phyloP scores from a whole-genome alignment of 2,797 vertebrate species.

The Falco concolor region DNA sequence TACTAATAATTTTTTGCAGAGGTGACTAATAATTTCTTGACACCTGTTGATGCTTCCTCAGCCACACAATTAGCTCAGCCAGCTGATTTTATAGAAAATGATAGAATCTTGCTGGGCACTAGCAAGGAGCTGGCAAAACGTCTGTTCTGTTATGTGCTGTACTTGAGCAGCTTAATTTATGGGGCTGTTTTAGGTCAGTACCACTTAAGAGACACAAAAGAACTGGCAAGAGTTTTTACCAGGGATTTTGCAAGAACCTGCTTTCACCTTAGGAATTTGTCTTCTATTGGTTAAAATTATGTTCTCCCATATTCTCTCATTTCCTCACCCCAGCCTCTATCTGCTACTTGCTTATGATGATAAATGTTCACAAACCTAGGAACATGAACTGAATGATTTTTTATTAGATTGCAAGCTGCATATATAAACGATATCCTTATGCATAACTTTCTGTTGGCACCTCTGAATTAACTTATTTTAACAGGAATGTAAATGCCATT shows the following conservation, averaged over 20 bases:
- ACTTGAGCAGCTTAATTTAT: conserved; percentile 1
- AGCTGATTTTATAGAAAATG: background rate
- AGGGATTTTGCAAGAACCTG: background rate
- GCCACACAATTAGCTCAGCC: background rate
- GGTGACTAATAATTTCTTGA: background rate
- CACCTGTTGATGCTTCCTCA: background rate
- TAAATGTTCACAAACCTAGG: background rate
- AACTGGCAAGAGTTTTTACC: background rate
- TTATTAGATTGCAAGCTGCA: background rate
- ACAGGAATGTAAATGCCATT: background rate
- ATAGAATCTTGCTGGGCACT: background rate
- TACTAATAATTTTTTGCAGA: background rate
- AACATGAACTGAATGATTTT: background rate
- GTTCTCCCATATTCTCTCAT: background rate
- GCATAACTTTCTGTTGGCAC: background rate
- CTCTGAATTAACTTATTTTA: background rate
- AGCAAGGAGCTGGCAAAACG: background rate
- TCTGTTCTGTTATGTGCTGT: background rate
- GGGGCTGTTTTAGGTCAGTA: background rate
- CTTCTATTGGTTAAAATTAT: background rate
- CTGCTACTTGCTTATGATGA: background rate
- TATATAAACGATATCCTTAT: background rate
- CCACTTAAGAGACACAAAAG: background rate
- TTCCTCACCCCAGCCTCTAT: background rate
- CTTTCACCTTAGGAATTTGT: background rate